Conservation (phyloP, 2,113 vertebrate genomes). For the Panthera tigris region DNA sequence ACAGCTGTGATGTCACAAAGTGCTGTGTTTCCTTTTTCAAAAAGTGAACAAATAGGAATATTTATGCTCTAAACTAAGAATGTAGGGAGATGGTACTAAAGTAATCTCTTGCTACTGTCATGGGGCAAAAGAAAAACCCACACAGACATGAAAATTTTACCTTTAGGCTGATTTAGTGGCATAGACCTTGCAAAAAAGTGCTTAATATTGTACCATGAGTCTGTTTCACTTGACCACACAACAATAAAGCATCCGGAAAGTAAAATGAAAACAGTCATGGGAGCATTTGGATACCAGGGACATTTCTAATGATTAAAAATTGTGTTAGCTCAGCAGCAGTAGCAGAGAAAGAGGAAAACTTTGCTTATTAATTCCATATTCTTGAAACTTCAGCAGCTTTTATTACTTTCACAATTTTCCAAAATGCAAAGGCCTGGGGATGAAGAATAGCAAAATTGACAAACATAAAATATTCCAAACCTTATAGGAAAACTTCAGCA, state of each 20-base stretch:
- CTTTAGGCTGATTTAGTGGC: background rate
- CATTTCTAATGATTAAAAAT: background rate
- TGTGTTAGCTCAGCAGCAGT: background rate
- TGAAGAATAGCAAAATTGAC: background rate
- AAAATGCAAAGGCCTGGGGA: background rate
- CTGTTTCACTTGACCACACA: background rate
- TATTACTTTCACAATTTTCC: background rate
- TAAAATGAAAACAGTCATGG: background rate
- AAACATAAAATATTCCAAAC: background rate
- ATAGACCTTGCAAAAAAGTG: background rate
- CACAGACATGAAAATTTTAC: background rate
- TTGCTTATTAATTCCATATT: background rate
- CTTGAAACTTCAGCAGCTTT: background rate
- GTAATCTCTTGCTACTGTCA: background rate
- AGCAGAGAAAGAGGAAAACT: background rate
- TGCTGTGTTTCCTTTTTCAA: background rate
- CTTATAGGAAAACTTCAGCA: background rate
- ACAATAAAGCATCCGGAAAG: background rate
- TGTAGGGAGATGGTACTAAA: background rate
- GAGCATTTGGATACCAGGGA: background rate
- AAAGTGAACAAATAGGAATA: background rate
- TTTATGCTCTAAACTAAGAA: background rate
- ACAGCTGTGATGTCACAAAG: background rate
- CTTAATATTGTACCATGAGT: background rate
- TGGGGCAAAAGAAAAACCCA: background rate